Evolutionary conservation across 2,797 vertebrate genomes (phyloP).

Genomic region (Hemitrygon akajei): DNA sequence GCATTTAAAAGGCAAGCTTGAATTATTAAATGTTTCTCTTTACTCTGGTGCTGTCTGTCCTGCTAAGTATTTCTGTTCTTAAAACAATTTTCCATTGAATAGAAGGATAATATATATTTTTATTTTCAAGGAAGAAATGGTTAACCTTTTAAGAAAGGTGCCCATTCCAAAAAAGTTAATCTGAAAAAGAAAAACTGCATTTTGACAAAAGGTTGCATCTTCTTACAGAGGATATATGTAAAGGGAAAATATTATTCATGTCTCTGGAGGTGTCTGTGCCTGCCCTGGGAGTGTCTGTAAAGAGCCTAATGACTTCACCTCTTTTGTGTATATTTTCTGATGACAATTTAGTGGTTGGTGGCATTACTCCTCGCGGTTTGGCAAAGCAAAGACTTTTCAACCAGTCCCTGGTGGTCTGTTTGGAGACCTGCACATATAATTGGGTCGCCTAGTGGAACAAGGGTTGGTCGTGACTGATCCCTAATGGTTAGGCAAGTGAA

Average conservation of each 20-base stretch:
- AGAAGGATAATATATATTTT: no score
- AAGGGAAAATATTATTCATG: background rate
- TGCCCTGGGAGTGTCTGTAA: conserved; percentile 35
- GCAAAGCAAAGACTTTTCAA: background rate
- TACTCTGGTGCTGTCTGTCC: no score
- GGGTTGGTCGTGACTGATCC: background rate
- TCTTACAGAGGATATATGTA: background rate
- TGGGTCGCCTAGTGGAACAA: background rate
- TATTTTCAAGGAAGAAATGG: background rate
- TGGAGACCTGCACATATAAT: conserved; percentile 15
- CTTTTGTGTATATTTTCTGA: background rate
- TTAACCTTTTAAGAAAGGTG: background rate
- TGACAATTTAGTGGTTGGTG: conserved; percentile 12
- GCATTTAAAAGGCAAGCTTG: no score
- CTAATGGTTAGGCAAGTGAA: background rate
- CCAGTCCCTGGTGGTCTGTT: background rate
- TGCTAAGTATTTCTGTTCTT: no score
- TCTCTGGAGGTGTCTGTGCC: conserved; percentile 8
- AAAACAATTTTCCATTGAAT: background rate
- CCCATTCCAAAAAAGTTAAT: background rate
- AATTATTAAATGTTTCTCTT: no score
- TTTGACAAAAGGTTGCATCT: background rate
- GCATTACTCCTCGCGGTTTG: conserved; percentile 24
- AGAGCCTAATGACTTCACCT: conserved; percentile 14
- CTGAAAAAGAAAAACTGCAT: background rate